phyloP scores from a whole-genome alignment of 1,140 invertebrate genomes.

The Drosophila pachea region DNA sequence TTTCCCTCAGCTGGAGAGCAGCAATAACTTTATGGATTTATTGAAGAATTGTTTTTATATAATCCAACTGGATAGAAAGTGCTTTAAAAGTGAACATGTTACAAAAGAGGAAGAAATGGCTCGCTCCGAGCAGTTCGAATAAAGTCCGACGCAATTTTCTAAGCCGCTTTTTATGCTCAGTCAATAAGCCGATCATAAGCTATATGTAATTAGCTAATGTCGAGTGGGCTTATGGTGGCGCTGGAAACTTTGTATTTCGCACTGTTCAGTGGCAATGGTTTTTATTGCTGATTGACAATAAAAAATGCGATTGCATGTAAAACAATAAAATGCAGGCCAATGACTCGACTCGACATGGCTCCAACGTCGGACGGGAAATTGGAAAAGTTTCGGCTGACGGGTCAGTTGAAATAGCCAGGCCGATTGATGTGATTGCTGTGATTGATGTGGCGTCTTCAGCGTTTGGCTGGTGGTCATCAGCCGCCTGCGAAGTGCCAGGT shows the following conservation, averaged over 20 bases:
- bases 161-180: slow-evolving; percentile 1
- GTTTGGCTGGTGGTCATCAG: slow-evolving; percentile 2
- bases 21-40: too few species aligned
- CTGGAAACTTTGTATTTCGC: slow-evolving; percentile 26
- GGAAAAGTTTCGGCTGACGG: slow-evolving; percentile 19
- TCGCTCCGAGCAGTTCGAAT: too few species aligned
- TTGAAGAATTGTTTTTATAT: too few species aligned
- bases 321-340: slow-evolving; percentile 30
- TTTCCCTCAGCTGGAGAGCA: background rate
- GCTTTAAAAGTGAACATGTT: too few species aligned
- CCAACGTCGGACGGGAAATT: slow-evolving; percentile 26
- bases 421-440: slow-evolving; percentile 12
- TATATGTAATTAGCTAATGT: slow-evolving; percentile 29
- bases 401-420: background rate
- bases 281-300: background rate
- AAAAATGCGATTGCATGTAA: slow-evolving; percentile 6
- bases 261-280: slow-evolving; percentile 12
- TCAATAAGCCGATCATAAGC: slow-evolving; percentile 18
- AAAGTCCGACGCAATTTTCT: too few species aligned
- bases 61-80: too few species aligned
- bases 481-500: slow-evolving; percentile 12
- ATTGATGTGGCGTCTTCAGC: background rate
- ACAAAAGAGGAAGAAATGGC: too few species aligned
- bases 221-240: slow-evolving; percentile 33
- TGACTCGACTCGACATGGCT: slow-evolving; percentile 24